These are phyloP conservation scores for Phoenicopterus ruber DNA, from an alignment of 2,113 vertebrate genomes.

Conservation along the genomic window DNA sequence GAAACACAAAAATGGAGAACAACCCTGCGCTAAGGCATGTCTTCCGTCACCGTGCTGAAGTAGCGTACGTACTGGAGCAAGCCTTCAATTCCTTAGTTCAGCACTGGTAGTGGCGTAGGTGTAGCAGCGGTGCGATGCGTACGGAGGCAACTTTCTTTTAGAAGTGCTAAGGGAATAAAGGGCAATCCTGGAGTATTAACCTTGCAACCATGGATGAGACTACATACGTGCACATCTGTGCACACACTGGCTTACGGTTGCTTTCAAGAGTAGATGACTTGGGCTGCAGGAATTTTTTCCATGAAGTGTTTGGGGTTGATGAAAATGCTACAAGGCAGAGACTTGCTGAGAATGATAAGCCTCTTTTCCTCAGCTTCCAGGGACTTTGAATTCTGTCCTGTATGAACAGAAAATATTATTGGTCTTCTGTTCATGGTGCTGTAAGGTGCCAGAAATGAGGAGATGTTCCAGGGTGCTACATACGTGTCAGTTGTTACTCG, in stretches of 20 bases:
- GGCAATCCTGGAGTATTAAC: not conserved
- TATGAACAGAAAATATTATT: not conserved
- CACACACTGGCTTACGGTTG: not conserved
- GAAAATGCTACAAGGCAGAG: not conserved
- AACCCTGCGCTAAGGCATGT: not conserved
- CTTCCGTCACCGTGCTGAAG: not conserved
- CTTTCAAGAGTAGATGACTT: not conserved
- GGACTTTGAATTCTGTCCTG: not conserved
- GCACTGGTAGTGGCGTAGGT: not conserved
- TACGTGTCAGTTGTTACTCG: not conserved
- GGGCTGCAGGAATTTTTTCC: not conserved
- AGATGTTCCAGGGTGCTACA: not conserved
- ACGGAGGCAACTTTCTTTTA: not conserved
- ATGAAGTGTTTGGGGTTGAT: not conserved
- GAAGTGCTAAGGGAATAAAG: not conserved
- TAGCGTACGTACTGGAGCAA: not conserved
- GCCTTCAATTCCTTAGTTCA: not conserved
- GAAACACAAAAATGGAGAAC: not conserved
- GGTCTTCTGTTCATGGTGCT: not conserved
- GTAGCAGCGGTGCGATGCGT: not conserved
- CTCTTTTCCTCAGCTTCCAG: not conserved
- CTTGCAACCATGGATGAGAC: not conserved
- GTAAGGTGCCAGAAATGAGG: not conserved
- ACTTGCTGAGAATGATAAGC: not conserved
- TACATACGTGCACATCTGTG: too few species aligned